Conservation (phyloP, 2,888 invertebrate genomes). For the Melikaiella ostensackeni region DNA sequence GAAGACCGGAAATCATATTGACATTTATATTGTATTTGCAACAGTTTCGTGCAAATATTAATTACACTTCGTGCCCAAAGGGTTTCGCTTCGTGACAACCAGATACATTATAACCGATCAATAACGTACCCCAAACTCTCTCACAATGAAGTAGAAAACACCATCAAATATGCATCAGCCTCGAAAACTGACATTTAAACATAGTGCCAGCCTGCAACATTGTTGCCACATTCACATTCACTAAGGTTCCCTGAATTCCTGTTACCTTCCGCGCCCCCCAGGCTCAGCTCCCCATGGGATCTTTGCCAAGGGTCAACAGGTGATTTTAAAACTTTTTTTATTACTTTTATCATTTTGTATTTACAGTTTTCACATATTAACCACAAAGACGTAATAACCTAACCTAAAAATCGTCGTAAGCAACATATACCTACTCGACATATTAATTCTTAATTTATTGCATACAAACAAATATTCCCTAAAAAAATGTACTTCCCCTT, state of each 20-base stretch:
- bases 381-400: no score
- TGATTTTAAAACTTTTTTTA: background rate
- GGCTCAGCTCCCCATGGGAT: no score
- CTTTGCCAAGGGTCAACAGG: no score
- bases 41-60: conserved; percentile 34
- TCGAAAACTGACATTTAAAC: conserved; percentile 54
- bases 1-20: background rate
- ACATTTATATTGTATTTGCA: conserved; percentile 4
- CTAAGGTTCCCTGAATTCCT: background rate
- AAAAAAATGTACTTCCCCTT: background rate
- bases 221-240: conserved; percentile 43
- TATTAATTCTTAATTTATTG: no score
- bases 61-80: conserved; percentile 30
- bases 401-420: no score
- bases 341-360: background rate
- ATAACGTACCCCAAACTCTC: conserved; percentile 47
- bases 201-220: conserved; percentile 42
- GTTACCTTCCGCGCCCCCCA: background rate
- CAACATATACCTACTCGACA: no score
- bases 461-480: background rate
- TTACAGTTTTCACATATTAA: background rate
- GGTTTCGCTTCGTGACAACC: conserved; percentile 45
- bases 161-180: conserved; percentile 60
- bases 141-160: conserved; percentile 55
- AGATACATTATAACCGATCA: conserved; percentile 54